Conservation (phyloP, 2,888 invertebrate genomes). For the Tribolium freemani region DNA sequence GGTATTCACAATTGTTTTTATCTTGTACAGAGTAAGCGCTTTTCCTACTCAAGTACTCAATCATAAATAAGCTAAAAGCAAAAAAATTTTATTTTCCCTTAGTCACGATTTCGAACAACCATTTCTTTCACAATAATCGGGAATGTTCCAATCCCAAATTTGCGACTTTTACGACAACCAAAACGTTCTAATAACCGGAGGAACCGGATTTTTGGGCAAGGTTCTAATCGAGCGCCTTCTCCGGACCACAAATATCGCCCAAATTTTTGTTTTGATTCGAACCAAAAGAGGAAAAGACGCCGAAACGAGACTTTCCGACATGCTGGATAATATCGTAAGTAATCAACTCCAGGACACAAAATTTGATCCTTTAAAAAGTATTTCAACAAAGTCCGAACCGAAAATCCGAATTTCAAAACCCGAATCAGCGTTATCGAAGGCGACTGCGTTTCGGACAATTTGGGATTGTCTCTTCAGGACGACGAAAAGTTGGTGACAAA, state of each 20-base stretch:
- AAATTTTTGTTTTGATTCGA: conserved; percentile 84
- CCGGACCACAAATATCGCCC: conserved; percentile 82
- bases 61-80: too few species aligned
- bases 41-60: too few species aligned
- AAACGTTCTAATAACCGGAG: conserved; percentile 84
- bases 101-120: neutral
- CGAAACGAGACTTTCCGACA: conserved; percentile 71
- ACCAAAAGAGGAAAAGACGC: conserved; percentile 46
- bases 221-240: conserved; percentile 89
- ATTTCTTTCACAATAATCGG: neutral
- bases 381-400: conserved; percentile 70
- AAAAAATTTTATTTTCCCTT: too few species aligned
- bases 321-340: conserved; percentile 72
- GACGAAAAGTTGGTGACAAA: conserved; percentile 75
- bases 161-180: neutral
- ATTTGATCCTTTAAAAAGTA: conserved; percentile 64
- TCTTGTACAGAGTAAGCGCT: too few species aligned
- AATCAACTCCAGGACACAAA: neutral
- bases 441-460: conserved; percentile 76
- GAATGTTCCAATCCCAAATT: neutral
- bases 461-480: conserved; percentile 75
- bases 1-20: too few species aligned
- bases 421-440: conserved; percentile 79
- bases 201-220: conserved; percentile 92
- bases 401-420: conserved; percentile 74